Base-by-base conservation (phyloP, 2,888 invertebrate genomes). In the Operophtera brumata region DNA sequence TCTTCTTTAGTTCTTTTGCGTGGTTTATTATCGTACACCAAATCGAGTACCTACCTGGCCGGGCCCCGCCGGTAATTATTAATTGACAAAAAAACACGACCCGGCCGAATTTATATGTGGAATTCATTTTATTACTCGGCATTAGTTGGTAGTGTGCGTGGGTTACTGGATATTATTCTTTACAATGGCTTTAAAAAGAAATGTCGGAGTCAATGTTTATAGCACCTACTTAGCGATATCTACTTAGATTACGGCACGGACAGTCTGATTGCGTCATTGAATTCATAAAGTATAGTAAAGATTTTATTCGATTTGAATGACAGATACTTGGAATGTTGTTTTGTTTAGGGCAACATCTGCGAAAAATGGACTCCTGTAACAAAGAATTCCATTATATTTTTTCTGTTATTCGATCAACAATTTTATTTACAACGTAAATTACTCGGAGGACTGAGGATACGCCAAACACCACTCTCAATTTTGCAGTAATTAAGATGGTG, bases 51-150 rank as follows among this genome's bases (percentile, higher is more conserved):
- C 89, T 89, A 86, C n/a, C n/a, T n/a, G 20, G 40, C 47, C 75
- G 72, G 46, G 50, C 42, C 57, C 58, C 57, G 47, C 69, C 73
- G 76, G 87, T 90, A 88, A 86, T 85, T 82, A 84, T 86, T 88
- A 88, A 90, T 90, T 88, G 87, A 88, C 87, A 86, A 87, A 88
- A 87, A 89, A 88, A 84, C 71, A 70, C 68, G 71, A 80, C 77
- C 80, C 82, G 63, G 64, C 77, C 77, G 77, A 82, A 81, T 85
- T 83, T 86, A 83, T 84, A 84, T 76, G 77, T 77, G 82, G 84
- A 84, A 86, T 87, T 85, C 82, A 86, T 87, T 86, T 87, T 86
- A 86, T 87, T 86, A 82, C 80, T 69, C 69, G 54, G 71, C 74
- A 77, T 77, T 74, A 74, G 73, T 73, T 73, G 67, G 61, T 54